phyloP scores from a whole-genome alignment of 2,888 invertebrate species.

The Prosapia bicincta region DNA sequence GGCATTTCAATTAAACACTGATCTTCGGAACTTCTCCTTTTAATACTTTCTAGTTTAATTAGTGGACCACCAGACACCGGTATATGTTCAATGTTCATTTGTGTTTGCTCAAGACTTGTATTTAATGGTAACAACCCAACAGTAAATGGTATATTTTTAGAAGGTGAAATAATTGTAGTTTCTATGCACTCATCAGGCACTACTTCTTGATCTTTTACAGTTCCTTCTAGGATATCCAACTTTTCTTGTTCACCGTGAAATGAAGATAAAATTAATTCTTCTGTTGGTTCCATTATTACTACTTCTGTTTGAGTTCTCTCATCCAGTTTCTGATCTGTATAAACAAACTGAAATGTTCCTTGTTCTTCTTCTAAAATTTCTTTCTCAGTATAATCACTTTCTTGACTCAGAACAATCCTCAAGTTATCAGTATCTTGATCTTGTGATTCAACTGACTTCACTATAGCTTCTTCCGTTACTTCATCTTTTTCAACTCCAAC shows the following conservation, averaged over 20 bases:
- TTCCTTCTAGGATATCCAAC: background rate
- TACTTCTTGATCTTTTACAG: background rate
- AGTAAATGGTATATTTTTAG: slow-evolving; percentile 48
- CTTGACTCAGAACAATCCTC: background rate
- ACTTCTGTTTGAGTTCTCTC: slow-evolving; percentile 6
- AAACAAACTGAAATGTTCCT: background rate
- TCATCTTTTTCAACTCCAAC: slow-evolving; percentile 10
- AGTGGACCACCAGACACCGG: background rate
- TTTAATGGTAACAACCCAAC: slow-evolving; percentile 47
- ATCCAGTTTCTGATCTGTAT: background rate
- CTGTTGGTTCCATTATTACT: background rate
- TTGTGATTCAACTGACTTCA: background rate
- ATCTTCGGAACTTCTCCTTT: background rate
- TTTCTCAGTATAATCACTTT: background rate
- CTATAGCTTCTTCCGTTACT: background rate
- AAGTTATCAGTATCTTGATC: background rate
- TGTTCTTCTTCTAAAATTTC: background rate
- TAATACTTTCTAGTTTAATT: background rate
- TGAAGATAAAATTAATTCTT: background rate
- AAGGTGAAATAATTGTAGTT: slow-evolving; percentile 38
- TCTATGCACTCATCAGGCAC: background rate
- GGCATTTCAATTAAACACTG: background rate
- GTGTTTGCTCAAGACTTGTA: slow-evolving; percentile 47
- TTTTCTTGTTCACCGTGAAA: background rate
- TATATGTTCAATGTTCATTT: slow-evolving; percentile 30